These are phyloP conservation scores for Pantherophis alleghaniensis DNA, from an alignment of 2,797 vertebrate genomes.

Conservation along the genomic window DNA sequence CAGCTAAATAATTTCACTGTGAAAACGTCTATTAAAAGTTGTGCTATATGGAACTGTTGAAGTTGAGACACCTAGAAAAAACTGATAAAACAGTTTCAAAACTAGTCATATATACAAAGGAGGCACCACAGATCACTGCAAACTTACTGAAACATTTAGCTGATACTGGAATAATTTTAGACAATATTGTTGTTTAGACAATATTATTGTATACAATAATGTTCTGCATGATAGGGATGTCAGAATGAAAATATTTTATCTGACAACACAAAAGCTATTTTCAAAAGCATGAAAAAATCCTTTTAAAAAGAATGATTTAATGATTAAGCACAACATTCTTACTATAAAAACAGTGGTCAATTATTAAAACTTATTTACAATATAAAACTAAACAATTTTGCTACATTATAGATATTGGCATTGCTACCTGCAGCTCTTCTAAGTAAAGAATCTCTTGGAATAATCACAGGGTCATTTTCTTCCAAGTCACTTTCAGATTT, in stretches of 20 bases:
- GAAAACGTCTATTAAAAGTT: not conserved
- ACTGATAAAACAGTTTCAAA: not conserved
- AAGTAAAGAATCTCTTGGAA: conserved; percentile 91
- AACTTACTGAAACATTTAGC: not conserved
- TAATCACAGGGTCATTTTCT: conserved; percentile 82
- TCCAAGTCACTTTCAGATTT: conserved; percentile 92
- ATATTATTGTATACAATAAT: not conserved
- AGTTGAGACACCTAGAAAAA: not conserved
- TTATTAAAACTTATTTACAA: not conserved
- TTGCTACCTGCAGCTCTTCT: conserved; percentile 88
- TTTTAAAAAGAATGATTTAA: not conserved
- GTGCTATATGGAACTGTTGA: not conserved
- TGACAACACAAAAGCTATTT: not conserved
- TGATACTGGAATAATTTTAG: not conserved
- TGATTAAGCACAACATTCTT: not conserved
- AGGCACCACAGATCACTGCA: not conserved
- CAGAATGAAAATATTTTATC: not conserved
- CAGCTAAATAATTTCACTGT: not conserved
- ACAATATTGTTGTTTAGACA: not conserved
- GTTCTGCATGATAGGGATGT: not conserved
- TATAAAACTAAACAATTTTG: not conserved
- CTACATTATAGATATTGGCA: conserved; percentile 6
- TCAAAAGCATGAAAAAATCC: not conserved
- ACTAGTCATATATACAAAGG: not conserved
- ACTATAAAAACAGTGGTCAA: not conserved